Conservation (phyloP, 2,888 invertebrate genomes). For the Podotricha telesiphe region DNA sequence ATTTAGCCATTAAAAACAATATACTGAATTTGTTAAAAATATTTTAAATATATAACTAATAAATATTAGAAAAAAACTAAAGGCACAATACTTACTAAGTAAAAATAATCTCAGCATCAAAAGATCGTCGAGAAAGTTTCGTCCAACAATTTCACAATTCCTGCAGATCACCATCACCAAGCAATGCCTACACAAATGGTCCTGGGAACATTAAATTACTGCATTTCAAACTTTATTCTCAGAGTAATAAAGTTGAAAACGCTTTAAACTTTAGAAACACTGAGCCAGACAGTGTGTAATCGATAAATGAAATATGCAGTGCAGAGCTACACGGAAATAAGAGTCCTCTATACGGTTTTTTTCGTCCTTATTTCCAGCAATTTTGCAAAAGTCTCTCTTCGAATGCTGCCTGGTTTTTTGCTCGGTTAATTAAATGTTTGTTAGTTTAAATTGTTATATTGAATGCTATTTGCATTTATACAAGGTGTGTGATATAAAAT, state of each 20-base stretch:
- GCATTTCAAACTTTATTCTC: background rate
- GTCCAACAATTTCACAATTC: slow-evolving; percentile 15
- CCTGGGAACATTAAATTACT: background rate
- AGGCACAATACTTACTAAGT: background rate
- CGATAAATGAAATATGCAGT: slow-evolving; percentile 38
- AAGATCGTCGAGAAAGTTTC: slow-evolving; percentile 13
- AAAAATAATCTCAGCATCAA: background rate
- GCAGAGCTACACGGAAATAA: slow-evolving; percentile 33
- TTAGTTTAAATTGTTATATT: slow-evolving; percentile 3
- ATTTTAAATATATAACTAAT: too few relatives aligned
- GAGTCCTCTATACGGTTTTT: slow-evolving; percentile 26
- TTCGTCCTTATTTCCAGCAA: slow-evolving; percentile 10
- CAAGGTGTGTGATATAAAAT: background rate
- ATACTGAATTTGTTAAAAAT: too few relatives aligned
- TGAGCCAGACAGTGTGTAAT: slow-evolving; percentile 35
- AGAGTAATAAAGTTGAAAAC: background rate
- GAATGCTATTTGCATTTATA: slow-evolving; percentile 9
- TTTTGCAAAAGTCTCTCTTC: slow-evolving; percentile 12
- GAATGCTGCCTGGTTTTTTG: background rate
- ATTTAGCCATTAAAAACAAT: too few relatives aligned
- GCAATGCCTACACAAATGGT: slow-evolving; percentile 10
- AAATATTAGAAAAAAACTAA: too few relatives aligned
- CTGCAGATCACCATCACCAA: slow-evolving; percentile 12
- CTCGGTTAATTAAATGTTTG: slow-evolving; percentile 4
- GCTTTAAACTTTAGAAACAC: background rate